Conservation (phyloP, 2,888 invertebrate species). For the Agonopterix arenella region DNA sequence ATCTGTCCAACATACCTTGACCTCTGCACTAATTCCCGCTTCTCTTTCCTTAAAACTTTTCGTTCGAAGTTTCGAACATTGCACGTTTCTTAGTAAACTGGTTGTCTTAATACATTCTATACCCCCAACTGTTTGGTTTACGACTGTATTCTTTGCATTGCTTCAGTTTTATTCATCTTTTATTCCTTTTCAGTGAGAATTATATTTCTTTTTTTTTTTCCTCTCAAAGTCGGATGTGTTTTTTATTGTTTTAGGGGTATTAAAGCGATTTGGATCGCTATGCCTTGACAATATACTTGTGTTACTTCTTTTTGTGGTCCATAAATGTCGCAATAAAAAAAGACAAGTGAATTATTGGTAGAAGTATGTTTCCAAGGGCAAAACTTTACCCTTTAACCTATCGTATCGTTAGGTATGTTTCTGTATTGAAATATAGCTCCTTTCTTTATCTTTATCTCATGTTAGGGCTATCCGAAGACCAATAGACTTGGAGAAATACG, state of each 20-base stretch:
- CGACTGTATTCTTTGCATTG: conserved; percentile 29
- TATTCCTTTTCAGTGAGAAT: conserved; percentile 25
- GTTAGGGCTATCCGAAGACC: too few relatives aligned
- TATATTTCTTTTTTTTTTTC: conserved; percentile 18
- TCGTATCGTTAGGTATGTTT: too few relatives aligned
- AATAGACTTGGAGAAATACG: too few relatives aligned
- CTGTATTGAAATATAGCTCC: too few relatives aligned
- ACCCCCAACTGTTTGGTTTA: conserved; percentile 30
- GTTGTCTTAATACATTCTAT: conserved; percentile 2
- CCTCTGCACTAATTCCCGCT: conserved; percentile 2
- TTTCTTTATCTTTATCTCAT: too few relatives aligned
- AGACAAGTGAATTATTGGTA: neutral
- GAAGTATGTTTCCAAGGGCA: neutral
- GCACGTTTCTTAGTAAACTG: conserved; percentile 4
- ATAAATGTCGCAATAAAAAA: conserved; percentile 2
- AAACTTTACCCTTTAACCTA: neutral
- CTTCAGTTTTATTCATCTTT: conserved; percentile 36
- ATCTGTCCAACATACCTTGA: conserved; percentile 9
- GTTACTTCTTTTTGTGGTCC: conserved; percentile 2
- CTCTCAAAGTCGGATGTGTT: conserved; percentile 1
- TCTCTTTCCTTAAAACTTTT: neutral
- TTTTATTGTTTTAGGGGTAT: conserved; percentile 8
- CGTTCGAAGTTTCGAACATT: neutral
- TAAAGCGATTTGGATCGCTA: conserved; percentile 6
- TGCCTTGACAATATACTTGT: neutral